Evolutionary conservation across 64 coral and sea anemone species (phyloP).

Genomic region (Pocillopora verrucosa): DNA sequence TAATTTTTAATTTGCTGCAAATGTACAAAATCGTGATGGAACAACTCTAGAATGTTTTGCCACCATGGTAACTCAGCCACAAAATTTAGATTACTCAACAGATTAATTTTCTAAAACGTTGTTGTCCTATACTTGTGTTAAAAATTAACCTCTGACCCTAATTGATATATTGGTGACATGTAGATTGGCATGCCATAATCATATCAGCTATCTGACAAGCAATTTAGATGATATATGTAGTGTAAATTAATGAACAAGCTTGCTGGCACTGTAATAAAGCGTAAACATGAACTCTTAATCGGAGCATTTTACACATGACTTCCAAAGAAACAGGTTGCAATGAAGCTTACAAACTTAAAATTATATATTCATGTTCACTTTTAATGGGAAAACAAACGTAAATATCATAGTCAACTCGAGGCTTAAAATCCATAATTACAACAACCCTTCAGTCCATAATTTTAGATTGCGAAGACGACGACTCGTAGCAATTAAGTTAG

Average conservation of each 20-base stretch:
- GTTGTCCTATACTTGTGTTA: neutral
- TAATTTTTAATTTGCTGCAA: no score
- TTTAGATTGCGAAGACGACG: neutral
- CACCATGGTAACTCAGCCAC: neutral
- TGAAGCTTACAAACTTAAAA: neutral
- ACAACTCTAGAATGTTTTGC: neutral
- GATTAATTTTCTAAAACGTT: neutral
- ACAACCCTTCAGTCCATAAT: neutral
- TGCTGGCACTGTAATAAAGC: neutral
- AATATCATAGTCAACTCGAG: neutral
- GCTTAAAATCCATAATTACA: neutral
- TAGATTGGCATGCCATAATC: neutral
- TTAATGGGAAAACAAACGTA: neutral
- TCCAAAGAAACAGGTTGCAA: neutral
- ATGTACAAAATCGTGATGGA: no score
- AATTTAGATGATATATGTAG: neutral
- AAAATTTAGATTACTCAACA: neutral
- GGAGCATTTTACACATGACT: no score
- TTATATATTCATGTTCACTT: neutral
- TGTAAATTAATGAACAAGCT: neutral
- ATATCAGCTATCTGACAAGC: neutral
- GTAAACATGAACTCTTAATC: no score
- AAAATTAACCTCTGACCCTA: neutral
- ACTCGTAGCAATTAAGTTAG: no score
- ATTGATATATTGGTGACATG: neutral